A percentile compares a stretch with the other conserved stretches of the same genome.
phyloP scores from a whole-genome alignment of 2,113 vertebrate genomes.

The Pleuronectes platessa region DNA sequence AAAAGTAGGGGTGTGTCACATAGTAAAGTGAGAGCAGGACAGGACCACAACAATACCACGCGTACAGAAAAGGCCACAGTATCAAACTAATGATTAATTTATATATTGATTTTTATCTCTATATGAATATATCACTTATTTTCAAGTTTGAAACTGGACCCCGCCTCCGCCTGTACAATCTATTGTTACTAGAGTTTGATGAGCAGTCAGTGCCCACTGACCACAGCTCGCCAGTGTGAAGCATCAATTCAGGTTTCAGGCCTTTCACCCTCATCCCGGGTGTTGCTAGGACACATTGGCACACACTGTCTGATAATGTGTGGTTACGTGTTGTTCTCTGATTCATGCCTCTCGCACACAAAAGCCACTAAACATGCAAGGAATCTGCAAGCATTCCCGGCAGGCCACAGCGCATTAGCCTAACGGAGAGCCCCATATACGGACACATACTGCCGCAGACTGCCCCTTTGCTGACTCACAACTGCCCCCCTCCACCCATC shows the following conservation, averaged over 20 bases:
- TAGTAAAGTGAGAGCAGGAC: background rate
- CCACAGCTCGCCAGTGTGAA: background rate
- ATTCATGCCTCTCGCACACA: conserved; percentile 44
- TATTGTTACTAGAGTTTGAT: background rate
- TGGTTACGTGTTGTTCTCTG: conserved; percentile 22
- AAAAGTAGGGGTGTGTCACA: conserved; percentile 31
- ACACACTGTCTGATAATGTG: background rate
- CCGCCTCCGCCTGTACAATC: background rate
- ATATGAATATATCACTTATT: background rate
- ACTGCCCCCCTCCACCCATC: background rate
- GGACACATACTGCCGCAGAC: conserved; percentile 62
- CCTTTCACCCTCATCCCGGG: background rate
- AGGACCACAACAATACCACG: conserved; percentile 2
- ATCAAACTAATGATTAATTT: background rate
- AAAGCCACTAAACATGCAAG: conserved; percentile 76
- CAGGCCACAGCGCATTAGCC: conserved; percentile 62
- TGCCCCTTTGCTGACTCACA: conserved; percentile 65
- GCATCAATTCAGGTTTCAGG: background rate
- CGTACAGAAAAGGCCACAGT: too few relatives aligned
- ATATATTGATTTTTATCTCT: background rate
- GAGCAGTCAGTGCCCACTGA: background rate
- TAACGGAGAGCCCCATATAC: conserved; percentile 73
- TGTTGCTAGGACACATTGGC: background rate
- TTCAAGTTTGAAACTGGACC: background rate
- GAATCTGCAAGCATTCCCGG: conserved; percentile 77